Percentiles rank a stretch among this genome's conserved stretches.
Evolutionary conservation across 1,140 invertebrate genomes (phyloP).

Genomic region (Orchestia grillus): DNA sequence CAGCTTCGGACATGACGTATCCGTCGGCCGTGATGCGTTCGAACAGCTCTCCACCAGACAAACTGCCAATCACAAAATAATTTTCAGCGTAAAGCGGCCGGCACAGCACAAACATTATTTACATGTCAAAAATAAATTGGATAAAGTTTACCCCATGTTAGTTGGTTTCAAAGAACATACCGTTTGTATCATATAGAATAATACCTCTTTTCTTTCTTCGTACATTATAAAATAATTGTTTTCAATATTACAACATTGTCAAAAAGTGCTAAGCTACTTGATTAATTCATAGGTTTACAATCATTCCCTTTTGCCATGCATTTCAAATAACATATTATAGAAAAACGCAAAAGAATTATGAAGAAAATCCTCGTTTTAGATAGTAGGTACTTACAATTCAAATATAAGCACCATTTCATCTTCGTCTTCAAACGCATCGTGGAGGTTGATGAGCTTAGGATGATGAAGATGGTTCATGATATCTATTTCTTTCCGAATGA

Average conservation of each 20-base stretch:
- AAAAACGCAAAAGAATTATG: background rate
- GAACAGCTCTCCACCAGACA: slow-evolving; percentile 98
- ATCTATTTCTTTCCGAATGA: slow-evolving; percentile 98
- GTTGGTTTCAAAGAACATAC: background rate
- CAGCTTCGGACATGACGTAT: slow-evolving; percentile 98
- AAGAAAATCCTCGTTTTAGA: background rate
- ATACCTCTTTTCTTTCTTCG: background rate
- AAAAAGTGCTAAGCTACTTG: background rate
- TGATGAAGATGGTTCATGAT: slow-evolving; percentile 99
- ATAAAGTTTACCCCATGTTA: background rate
- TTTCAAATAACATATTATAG: background rate
- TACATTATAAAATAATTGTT: background rate
- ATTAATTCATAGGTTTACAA: background rate
- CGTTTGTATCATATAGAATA: background rate
- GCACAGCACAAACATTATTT: background rate
- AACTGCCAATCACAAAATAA: slow-evolving; percentile 74
- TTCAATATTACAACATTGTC: background rate
- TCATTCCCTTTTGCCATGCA: background rate
- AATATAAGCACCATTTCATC: slow-evolving; percentile 99
- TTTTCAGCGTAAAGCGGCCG: background rate
- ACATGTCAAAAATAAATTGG: background rate
- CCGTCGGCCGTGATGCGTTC: slow-evolving; percentile 98
- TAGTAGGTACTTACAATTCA: slow-evolving; percentile 87
- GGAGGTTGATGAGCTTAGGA: slow-evolving; percentile 95
- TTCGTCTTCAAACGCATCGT: slow-evolving; percentile 99